These are phyloP conservation scores for Clamator glandarius DNA, from an alignment of 2,797 vertebrate genomes.

Conservation along the genomic window DNA sequence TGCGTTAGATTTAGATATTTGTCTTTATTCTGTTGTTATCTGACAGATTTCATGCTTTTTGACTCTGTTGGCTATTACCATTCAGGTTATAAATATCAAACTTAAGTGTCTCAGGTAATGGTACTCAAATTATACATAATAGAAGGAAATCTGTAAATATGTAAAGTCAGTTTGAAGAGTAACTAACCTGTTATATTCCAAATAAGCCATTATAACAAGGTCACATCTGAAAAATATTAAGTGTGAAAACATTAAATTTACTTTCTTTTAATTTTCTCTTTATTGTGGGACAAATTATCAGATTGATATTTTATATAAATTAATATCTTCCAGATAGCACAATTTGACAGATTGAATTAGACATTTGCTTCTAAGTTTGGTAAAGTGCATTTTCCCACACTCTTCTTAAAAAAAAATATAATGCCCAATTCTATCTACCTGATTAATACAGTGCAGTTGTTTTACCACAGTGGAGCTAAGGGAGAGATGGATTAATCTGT, in stretches of 20 bases:
- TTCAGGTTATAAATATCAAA: background rate
- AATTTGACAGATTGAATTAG: background rate
- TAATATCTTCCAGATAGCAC: background rate
- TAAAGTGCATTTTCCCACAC: slow-evolving; percentile 56
- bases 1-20: background rate
- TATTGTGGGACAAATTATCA: background rate
- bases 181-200: background rate
- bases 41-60: background rate
- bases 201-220: background rate
- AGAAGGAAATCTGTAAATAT: background rate
- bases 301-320: background rate
- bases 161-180: background rate
- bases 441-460: slow-evolving; percentile 60
- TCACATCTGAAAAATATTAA: background rate
- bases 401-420: background rate
- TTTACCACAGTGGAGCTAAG: slow-evolving; percentile 44
- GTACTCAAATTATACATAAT: background rate
- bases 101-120: background rate
- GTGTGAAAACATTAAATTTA: background rate
- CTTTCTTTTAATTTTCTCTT: background rate
- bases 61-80: background rate
- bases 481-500: slow-evolving; percentile 76
- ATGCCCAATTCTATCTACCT: slow-evolving; percentile 21
- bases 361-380: background rate
- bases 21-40: background rate